Conservation (phyloP, 2,797 vertebrate species). For the Aulostomus chinensis region DNA sequence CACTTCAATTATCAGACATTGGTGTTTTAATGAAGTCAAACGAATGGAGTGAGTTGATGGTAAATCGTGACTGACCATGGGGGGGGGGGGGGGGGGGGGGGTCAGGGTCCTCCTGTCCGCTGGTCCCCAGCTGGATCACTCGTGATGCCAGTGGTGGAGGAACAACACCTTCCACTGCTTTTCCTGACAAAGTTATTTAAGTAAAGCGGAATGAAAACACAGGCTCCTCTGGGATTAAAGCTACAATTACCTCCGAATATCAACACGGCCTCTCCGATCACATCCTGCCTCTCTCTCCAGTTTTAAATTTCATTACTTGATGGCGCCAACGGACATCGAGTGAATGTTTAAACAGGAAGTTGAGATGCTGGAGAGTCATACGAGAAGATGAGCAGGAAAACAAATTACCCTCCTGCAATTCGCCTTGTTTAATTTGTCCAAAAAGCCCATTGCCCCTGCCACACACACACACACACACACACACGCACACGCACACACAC, state of each 20-base stretch:
- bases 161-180: background rate
- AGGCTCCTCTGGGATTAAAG: conserved; percentile 25
- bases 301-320: conserved; percentile 52
- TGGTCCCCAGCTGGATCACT: background rate
- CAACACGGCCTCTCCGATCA: conserved; percentile 14
- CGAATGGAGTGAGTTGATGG: conserved; percentile 32
- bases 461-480: background rate
- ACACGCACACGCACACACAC: background rate
- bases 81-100: too few species aligned
- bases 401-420: conserved; percentile 26
- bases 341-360: conserved; percentile 64
- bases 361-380: conserved; percentile 34
- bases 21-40: conserved; percentile 43
- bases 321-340: conserved; percentile 47
- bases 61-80: conserved; percentile 34
- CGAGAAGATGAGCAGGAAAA: conserved; percentile 39
- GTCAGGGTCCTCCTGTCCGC: too few species aligned
- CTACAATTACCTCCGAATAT: conserved; percentile 7
- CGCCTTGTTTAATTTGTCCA: conserved; percentile 41
- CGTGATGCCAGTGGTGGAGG: background rate
- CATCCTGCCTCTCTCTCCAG: conserved; percentile 3
- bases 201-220: conserved; percentile 37
- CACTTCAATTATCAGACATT: conserved; percentile 40
- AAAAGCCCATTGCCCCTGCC: conserved; percentile 12
- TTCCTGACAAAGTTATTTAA: conserved; percentile 37